Percentiles rank a stretch among this genome's conserved stretches.
phyloP scores from a whole-genome alignment of 2,888 invertebrate species.

The Mythimna pallens region DNA sequence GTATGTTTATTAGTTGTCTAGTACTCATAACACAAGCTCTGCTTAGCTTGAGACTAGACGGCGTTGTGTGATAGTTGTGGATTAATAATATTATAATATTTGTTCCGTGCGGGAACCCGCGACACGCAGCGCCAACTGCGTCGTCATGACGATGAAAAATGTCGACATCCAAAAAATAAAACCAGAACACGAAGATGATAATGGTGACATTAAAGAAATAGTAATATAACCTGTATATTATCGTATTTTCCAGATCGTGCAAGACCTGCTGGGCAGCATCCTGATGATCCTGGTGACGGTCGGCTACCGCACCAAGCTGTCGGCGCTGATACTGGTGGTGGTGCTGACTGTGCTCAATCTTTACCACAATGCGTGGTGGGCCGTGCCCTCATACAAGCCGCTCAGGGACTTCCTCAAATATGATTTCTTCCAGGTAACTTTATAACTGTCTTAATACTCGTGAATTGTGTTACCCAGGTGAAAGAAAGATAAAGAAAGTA shows the following conservation, averaged over 20 bases:
- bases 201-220: background rate
- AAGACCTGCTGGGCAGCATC: slow-evolving; percentile 97
- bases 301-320: slow-evolving; percentile 99
- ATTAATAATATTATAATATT: too few relatives aligned
- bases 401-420: slow-evolving; percentile 99
- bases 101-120: too few relatives aligned
- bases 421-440: slow-evolving; percentile 99
- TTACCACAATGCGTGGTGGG: slow-evolving; percentile 99
- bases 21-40: too few relatives aligned
- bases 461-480: too few relatives aligned
- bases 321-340: slow-evolving; percentile 97
- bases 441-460: background rate
- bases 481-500: too few relatives aligned
- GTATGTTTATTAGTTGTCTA: too few relatives aligned
- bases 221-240: background rate
- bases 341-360: slow-evolving; percentile 97
- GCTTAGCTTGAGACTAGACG: too few relatives aligned
- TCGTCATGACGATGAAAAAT: too few relatives aligned
- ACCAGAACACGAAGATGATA: background rate
- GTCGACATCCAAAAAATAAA: background rate
- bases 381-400: slow-evolving; percentile 97
- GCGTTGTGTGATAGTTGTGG: too few relatives aligned
- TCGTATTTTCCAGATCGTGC: slow-evolving; percentile 92
- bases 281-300: slow-evolving; percentile 99
- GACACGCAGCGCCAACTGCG: too few relatives aligned